Percentiles rank a stretch among this genome's conserved stretches.
Evolutionary conservation across 2,113 vertebrate species (phyloP).

Genomic region (Xiphorhynchus elegans): DNA sequence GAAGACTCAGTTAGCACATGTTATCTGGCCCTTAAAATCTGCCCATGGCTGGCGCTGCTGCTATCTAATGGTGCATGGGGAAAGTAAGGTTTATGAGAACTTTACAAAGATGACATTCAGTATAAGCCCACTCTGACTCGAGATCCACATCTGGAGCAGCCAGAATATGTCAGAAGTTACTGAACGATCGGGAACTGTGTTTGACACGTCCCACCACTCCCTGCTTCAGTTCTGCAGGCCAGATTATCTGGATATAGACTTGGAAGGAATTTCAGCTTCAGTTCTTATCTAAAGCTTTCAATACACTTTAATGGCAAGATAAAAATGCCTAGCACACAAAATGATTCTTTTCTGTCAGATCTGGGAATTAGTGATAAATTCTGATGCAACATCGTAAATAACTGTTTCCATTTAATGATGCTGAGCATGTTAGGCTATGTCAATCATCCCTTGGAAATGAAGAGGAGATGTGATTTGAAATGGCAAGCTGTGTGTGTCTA

Average conservation of each 20-base stretch:
- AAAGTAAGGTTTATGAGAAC: neutral
- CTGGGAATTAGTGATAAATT: slow-evolving; percentile 58
- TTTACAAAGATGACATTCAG: neutral
- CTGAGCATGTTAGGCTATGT: slow-evolving; percentile 36
- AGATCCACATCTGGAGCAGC: neutral
- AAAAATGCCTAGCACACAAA: slow-evolving; percentile 25
- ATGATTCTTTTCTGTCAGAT: slow-evolving; percentile 46
- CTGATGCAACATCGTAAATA: slow-evolving; percentile 42
- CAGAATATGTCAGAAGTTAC: neutral
- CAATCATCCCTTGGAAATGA: slow-evolving; percentile 58
- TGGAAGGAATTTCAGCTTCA: neutral
- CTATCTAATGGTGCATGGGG: neutral
- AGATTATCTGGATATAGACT: neutral
- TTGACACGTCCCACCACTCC: neutral
- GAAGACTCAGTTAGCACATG: accelerated
- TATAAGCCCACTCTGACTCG: neutral
- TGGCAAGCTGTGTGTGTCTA: slow-evolving; percentile 42
- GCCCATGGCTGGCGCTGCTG: neutral
- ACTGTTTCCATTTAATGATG: slow-evolving; percentile 53
- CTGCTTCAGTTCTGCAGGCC: neutral
- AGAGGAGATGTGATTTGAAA: slow-evolving; percentile 59
- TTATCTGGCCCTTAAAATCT: neutral
- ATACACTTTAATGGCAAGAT: slow-evolving; percentile 30
- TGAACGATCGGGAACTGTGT: neutral
- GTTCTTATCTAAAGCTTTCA: neutral